Evolutionary conservation across 2,797 vertebrate genomes (phyloP).

Genomic region (Halcyon smyrnensis): DNA sequence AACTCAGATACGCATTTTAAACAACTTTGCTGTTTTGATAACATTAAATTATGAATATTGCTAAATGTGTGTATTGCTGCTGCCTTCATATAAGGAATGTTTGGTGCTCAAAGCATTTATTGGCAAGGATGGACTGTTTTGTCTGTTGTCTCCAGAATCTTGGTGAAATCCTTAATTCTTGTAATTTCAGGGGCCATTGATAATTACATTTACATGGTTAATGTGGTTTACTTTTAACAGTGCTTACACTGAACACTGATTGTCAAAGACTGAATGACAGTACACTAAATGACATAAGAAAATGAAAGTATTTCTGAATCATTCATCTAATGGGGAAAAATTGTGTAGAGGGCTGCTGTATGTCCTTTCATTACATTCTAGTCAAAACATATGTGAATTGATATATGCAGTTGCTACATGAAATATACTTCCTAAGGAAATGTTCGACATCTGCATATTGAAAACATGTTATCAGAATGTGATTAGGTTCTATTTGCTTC

Average conservation of each 20-base stretch:
- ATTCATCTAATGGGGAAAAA: not conserved
- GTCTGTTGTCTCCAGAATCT: not conserved
- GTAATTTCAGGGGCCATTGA: not conserved
- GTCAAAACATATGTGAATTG: constrained; percentile 25
- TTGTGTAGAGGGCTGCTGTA: not conserved
- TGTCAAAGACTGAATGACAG: not conserved
- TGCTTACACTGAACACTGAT: not conserved
- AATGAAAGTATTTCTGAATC: constrained; percentile 5
- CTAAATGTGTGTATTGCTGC: not conserved
- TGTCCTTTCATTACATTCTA: not conserved
- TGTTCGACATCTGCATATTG: constrained; percentile 49
- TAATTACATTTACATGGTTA: constrained; percentile 26
- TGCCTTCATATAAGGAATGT: not conserved
- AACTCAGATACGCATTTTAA: not conserved
- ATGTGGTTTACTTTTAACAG: constrained; percentile 16
- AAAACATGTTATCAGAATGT: constrained; percentile 49
- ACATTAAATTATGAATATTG: not conserved
- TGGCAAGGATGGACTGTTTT: not conserved
- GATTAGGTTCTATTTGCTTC: constrained; percentile 60
- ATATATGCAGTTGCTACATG: not conserved
- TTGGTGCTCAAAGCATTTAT: not conserved
- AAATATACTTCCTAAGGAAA: constrained; percentile 46
- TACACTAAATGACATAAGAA: not conserved
- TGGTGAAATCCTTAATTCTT: not conserved
- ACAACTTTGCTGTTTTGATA: not conserved